Base-by-base conservation (phyloP, 2,113 vertebrate species). In the Xiphorhynchus elegans region DNA sequence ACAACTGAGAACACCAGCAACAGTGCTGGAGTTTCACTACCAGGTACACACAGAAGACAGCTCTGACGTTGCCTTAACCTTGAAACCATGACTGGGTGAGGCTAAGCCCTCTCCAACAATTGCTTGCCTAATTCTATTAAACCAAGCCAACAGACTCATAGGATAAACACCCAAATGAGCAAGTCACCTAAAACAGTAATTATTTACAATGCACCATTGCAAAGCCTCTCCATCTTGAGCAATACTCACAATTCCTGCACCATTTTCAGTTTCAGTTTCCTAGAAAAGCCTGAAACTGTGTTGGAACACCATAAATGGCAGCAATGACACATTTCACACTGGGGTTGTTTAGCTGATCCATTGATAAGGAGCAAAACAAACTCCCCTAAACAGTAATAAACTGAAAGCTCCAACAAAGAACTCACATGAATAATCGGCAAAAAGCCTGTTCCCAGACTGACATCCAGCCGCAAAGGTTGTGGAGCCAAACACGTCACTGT, bases 81-180 rank as follows among this genome's bases (percentile, higher is more conserved):
- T 97, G 77, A 92, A 84, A 87, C n/a, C 52, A 68, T 1, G 23
- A 23, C 44, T 66, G 81, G 66, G 74, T 37, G 70, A 96, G 80
- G 89, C 59, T 91, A 89, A 84, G 90, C 87, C 40, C 33, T 52
- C 76, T 95, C 86, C 81, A 95, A 59, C 0, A 9, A 37, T 1
- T 47, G 79, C 83, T 92, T 93, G 66, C 64, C 75, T 77, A 87
- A 91, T 85, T 95, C 63, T 76, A 33, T 46, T 91, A 89, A 83
- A 79, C 33, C 29, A 47, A 93, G 74, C 37, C 84, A 84, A 89
- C 35, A 64, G 18, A 84, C 47, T 90, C 90, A 90, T 4, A 66
- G 33, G 68, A 90, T 68, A 94, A 94, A 91, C 69, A 87, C 44
- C 53, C 70, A 78, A 59, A 92, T 17, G 50, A 75, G 58, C 77